Evolutionary conservation across 2,113 vertebrate species (phyloP), one percentile per base, ranked within the genome.

Genomic region (Oncorhynchus nerka): DNA sequence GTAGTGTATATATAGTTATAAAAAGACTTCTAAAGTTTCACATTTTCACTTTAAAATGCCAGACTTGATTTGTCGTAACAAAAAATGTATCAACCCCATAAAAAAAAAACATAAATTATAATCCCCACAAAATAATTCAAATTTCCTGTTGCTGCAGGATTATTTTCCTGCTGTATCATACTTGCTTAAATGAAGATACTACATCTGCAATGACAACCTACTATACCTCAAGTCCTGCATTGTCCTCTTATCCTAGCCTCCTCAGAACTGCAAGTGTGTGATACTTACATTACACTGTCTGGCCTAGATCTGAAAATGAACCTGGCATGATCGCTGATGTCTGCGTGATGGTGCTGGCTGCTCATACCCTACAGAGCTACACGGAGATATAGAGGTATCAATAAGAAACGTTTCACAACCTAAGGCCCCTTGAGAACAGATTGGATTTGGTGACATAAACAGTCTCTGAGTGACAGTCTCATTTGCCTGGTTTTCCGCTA

Each of bases 391-490:
- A 19, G 13, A 84, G 74, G 75, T 78, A 83, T 77, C 76, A 79
- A 74, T 59, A 79, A 83, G 79, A 82, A 75, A 77, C 55, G 76
- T 81, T 73, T 68, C 78, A 77, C 75, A 77, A 78, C 73, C 49
- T 15, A 55, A 19, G 16, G 49, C 76, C 86, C 84, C 86, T 62
- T 39, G 81, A 84, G 89, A 71, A 84, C 70, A 84, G 78, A 86
- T 71, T 76, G 79, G 75, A 84, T 84, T 88, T 87, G 84, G 79
- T 78, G 86, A 88, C 91, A 85, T 76, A 85, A 89, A 89, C 86
- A 88, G 83, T 86, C 72, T 86, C 83, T 89, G 89, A 93, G 82
- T 90, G 92, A 92, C 92, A 92, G 89, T 89, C 83, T 92, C 89
- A 92, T 92, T 93, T 93, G 85, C 92, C 87, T 83, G 83, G 82